Evolutionary conservation across 2,888 invertebrate species (phyloP).

Genomic region (Hirtodrosophila trivittata): DNA sequence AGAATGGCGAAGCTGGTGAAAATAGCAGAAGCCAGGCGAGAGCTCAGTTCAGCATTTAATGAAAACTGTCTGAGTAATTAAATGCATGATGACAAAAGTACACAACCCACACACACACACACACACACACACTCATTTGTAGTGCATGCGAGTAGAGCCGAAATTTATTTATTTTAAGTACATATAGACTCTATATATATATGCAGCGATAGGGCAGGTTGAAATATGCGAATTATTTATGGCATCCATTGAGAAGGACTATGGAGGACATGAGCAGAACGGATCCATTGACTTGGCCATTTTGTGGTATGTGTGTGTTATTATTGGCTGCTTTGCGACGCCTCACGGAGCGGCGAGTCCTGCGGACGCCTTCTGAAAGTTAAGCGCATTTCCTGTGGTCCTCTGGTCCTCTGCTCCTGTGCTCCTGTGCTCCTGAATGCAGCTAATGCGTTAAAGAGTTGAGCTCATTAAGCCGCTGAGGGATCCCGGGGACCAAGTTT

Average conservation of each 20-base stretch:
- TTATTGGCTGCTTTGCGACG: constrained; percentile 59
- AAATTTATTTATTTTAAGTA: constrained; percentile 55
- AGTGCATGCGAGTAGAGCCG: constrained; percentile 19
- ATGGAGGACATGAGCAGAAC: constrained; percentile 7
- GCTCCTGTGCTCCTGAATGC: constrained; percentile 25
- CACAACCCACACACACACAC: constrained; percentile 15
- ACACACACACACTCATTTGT: constrained; percentile 1
- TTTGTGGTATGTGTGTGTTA: constrained; percentile 40
- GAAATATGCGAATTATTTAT: constrained; percentile 68
- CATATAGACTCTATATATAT: constrained; percentile 9
- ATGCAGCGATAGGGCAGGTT: constrained; percentile 15
- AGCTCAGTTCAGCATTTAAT: constrained; percentile 59
- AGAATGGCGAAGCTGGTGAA: constrained; percentile 5
- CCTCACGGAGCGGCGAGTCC: constrained; percentile 17
- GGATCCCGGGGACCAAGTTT: constrained; percentile 48
- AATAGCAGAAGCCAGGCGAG: constrained; percentile 5
- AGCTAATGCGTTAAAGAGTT: constrained; percentile 77
- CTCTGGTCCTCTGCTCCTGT: constrained; percentile 3
- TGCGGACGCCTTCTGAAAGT: constrained; percentile 30
- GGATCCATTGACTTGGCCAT: constrained; percentile 29
- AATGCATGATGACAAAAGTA: constrained; percentile 76
- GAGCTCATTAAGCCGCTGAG: constrained; percentile 60
- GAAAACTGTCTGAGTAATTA: constrained; percentile 75
- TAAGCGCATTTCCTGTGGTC: constrained; percentile 61
- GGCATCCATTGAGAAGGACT: constrained; percentile 34